Conservation (phyloP, 1,140 invertebrate genomes). For the Nephila pilipes region DNA sequence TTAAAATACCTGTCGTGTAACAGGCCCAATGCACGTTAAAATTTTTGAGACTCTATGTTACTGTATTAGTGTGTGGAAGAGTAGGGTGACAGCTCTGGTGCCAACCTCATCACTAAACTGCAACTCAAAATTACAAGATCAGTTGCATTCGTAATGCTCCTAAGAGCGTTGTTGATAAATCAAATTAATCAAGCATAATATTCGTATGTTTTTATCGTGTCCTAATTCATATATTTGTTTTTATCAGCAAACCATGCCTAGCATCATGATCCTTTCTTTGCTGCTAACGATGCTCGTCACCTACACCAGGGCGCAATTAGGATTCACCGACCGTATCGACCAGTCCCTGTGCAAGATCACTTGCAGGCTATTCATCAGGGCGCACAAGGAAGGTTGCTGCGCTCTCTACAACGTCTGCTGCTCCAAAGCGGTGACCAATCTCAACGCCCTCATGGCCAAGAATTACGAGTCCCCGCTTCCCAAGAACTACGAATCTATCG, state of each 20-base stretch:
- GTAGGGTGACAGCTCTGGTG: too few relatives aligned
- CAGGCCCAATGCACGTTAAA: too few relatives aligned
- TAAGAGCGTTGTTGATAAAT: too few relatives aligned
- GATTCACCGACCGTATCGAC: conserved; percentile 42
- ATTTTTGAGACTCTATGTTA: too few relatives aligned
- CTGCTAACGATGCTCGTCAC: neutral
- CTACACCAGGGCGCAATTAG: neutral
- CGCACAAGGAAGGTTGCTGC: conserved; percentile 64
- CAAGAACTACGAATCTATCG: too few relatives aligned
- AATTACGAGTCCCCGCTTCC: neutral
- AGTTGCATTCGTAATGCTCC: too few relatives aligned
- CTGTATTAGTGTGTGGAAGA: too few relatives aligned
- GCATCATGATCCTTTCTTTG: neutral
- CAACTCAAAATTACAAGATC: too few relatives aligned
- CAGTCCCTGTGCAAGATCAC: conserved; percentile 51
- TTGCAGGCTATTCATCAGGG: conserved; percentile 36
- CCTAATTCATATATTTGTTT: neutral
- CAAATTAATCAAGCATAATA: too few relatives aligned
- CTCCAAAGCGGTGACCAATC: neutral
- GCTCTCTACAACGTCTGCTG: conserved; percentile 60
- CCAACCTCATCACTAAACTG: too few relatives aligned
- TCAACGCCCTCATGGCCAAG: conserved; percentile 14
- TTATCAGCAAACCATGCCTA: neutral
- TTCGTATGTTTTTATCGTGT: too few relatives aligned
- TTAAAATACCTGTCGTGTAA: too few relatives aligned